Base-by-base conservation (phyloP, 2,113 vertebrate genomes). In the Gymnarchus niloticus region DNA sequence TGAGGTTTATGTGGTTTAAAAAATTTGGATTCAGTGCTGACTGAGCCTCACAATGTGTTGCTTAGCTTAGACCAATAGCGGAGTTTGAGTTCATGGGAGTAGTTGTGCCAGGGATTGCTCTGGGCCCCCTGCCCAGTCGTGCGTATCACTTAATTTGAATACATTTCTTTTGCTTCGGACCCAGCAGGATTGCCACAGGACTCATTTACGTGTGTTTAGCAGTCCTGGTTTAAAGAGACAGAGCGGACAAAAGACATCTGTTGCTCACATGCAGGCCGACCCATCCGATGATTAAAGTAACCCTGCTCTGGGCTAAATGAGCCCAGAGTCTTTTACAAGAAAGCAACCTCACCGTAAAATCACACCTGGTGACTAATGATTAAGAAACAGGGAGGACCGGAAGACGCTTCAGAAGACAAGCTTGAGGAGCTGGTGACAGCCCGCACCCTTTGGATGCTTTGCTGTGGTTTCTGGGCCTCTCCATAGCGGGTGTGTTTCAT, bases 121-220 rank as follows among this genome's bases (percentile, higher is more conserved):
- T 1, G 3, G 48, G 44, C 44, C 78, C 3, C 23, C 78, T 81
- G 12, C 51, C 25, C 49, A 82, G 25, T 82, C 25, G n/a, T 54
- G 19, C 37, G 80, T 19, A 54, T 33, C 51, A 33, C 37, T 82
- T 37, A n/a, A 41, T 87, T 84, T 86, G 57, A 87, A 87, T 78
- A 57, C 83, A 85, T 78, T 12, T n/a, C 37, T 44, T 54, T 49
- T 44, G 1, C 28, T n/a, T 33, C 12, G 48, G 12, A 23, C 23
- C 51, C 25, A 12, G 84, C 69, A 23, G 49, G 73, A 76, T 56
- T 28, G 59, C 54, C 21, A 48, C 33, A 56, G 7, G 25, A 78
- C 37, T 6, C 28, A 56, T 37, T 10, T 78, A 52, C 37, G 41
- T 46, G 73, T 48, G 44, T 48, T 49, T 41, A 49, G 76, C 25